phyloP scores from a whole-genome alignment of 2,113 vertebrate genomes.

The Leuciscus idus region DNA sequence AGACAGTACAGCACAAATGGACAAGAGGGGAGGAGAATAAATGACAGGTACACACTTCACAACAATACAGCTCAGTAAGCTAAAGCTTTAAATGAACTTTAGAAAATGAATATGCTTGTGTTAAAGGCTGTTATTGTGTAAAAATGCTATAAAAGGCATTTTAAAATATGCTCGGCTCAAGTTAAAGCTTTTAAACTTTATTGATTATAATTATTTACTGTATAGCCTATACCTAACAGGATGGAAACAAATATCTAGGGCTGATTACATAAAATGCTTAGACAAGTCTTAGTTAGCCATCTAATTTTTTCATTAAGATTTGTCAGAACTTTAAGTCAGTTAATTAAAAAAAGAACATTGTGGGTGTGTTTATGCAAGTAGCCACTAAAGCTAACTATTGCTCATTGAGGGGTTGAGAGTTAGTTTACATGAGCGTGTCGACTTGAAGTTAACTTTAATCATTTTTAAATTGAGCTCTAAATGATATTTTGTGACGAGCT shows the following conservation, averaged over 20 bases:
- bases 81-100: not conserved
- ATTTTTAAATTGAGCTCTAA: not conserved
- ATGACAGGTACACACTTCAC: constrained; percentile 11
- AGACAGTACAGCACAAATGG: constrained; percentile 36
- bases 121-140: not conserved
- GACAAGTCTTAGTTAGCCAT: no score
- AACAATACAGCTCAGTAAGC: not conserved
- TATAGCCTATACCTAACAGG: not conserved
- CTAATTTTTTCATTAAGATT: no score
- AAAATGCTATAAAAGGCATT: no score
- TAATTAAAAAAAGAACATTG: no score
- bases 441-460: no score
- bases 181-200: no score
- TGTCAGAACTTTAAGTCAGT: no score
- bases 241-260: not conserved
- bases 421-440: not conserved
- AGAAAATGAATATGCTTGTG: not conserved
- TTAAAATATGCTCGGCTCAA: no score
- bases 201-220: not conserved
- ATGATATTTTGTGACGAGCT: not conserved
- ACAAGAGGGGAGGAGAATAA: not conserved
- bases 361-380: no score
- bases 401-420: not conserved
- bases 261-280: no score
- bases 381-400: not conserved